These are phyloP conservation scores for Nezara viridula DNA, from an alignment of 2,888 invertebrate genomes.

Conservation along the genomic window DNA sequence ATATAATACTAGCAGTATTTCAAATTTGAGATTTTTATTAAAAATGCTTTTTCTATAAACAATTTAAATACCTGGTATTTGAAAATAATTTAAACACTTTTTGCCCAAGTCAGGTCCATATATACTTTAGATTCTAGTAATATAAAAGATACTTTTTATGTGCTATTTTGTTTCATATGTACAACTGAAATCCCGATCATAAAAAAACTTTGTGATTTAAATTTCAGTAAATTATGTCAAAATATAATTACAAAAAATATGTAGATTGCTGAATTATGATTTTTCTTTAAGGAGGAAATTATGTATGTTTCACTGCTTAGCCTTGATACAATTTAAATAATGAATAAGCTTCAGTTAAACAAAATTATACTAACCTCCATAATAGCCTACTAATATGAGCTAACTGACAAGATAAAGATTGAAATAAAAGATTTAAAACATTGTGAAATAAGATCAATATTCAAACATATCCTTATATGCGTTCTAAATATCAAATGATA, in stretches of 20 bases:
- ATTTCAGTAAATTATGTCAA: too few relatives aligned
- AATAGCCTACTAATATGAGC: background rate
- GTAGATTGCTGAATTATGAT: background rate
- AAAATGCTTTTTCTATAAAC: too few relatives aligned
- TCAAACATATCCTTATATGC: background rate
- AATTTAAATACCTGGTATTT: too few relatives aligned
- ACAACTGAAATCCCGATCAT: too few relatives aligned
- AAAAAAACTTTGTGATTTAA: too few relatives aligned
- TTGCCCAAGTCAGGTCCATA: too few relatives aligned
- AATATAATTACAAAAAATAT: background rate
- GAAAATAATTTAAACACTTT: too few relatives aligned
- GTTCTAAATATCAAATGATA: background rate
- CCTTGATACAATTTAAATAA: background rate
- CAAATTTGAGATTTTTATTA: too few relatives aligned
- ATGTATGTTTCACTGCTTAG: background rate
- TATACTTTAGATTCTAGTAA: too few relatives aligned
- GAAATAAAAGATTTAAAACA: background rate
- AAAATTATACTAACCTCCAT: background rate
- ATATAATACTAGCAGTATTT: too few relatives aligned
- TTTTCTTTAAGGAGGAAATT: background rate
- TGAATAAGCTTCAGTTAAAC: background rate
- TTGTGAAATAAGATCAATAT: background rate
- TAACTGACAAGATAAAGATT: background rate
- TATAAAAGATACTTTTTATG: too few relatives aligned
- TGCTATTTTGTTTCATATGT: too few relatives aligned